phyloP scores from a whole-genome alignment of 2,113 vertebrate species.

The Archilochus colubris region DNA sequence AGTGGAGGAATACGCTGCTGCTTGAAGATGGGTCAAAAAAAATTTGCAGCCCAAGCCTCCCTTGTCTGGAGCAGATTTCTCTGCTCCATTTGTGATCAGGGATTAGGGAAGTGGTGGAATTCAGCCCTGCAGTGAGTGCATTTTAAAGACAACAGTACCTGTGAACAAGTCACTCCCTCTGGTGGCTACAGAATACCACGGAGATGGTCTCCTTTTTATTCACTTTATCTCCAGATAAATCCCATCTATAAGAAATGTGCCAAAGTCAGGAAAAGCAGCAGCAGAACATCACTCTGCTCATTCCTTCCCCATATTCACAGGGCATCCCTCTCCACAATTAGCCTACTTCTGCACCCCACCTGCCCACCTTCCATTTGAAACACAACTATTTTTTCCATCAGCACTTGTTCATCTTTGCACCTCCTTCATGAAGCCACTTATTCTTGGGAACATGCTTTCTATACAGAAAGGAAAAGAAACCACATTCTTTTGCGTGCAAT shows the following conservation, averaged over 20 bases:
- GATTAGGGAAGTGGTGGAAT: fast-evolving
- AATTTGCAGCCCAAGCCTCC: neutral
- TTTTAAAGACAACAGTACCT: neutral
- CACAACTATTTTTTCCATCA: neutral
- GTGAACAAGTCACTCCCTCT: constrained; percentile 10
- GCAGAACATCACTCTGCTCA: neutral
- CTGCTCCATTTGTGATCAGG: neutral
- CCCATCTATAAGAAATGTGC: neutral
- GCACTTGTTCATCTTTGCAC: neutral
- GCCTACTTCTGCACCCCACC: neutral
- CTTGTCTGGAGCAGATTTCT: neutral
- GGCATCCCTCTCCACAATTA: neutral
- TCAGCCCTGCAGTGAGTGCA: neutral
- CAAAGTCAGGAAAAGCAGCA: neutral
- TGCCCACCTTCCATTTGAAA: neutral
- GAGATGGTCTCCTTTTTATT: neutral
- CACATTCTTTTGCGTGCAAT: neutral
- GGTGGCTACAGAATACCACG: neutral
- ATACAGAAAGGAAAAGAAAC: neutral
- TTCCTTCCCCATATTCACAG: neutral
- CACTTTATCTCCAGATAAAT: neutral
- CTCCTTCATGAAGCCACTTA: neutral
- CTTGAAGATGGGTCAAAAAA: neutral
- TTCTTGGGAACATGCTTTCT: neutral
- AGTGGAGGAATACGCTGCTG: neutral